Evolutionary conservation across 2,888 invertebrate genomes (phyloP).

Genomic region (Drosophila phalerata): DNA sequence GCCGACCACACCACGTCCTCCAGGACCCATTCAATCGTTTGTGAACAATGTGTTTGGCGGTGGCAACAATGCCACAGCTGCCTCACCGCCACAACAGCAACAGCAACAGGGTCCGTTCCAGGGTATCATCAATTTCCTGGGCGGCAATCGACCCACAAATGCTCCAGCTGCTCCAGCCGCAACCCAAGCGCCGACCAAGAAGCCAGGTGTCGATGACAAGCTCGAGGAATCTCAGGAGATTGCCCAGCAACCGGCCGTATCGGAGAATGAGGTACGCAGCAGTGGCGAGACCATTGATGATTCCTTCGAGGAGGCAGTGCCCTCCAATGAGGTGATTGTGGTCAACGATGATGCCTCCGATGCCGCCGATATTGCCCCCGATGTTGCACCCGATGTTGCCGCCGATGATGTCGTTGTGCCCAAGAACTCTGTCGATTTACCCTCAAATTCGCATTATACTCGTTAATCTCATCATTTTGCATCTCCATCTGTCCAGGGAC

Average conservation of each 20-base stretch:
- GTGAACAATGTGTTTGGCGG: constrained; percentile 81
- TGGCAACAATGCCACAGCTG: constrained; percentile 63
- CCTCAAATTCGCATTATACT: constrained; percentile 27
- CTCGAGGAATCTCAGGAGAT: constrained; percentile 54
- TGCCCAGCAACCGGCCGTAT: constrained; percentile 43
- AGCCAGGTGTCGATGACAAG: constrained; percentile 57
- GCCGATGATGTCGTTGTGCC: neutral
- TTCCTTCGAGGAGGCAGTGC: constrained; percentile 80
- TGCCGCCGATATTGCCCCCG: constrained; percentile 14
- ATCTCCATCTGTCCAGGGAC: constrained; percentile 20
- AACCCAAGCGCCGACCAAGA: constrained; percentile 28
- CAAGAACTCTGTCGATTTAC: constrained; percentile 21
- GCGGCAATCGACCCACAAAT: constrained; percentile 80
- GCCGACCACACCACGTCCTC: constrained; percentile 78
- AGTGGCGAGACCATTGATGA: constrained; percentile 76
- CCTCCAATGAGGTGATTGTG: constrained; percentile 80
- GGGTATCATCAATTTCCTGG: constrained; percentile 83
- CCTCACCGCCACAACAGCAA: constrained; percentile 51
- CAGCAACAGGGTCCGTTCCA: constrained; percentile 78
- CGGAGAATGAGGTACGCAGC: constrained; percentile 75
- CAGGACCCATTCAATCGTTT: constrained; percentile 82
- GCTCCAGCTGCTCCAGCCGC: constrained; percentile 36
- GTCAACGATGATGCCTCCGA: constrained; percentile 81
- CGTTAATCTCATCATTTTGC: constrained; percentile 24
- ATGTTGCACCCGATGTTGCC: constrained; percentile 15